Percentiles rank a stretch among this genome's conserved stretches.
Evolutionary conservation across 1,140 invertebrate species (phyloP).

Genomic region (Drosophila virilis): DNA sequence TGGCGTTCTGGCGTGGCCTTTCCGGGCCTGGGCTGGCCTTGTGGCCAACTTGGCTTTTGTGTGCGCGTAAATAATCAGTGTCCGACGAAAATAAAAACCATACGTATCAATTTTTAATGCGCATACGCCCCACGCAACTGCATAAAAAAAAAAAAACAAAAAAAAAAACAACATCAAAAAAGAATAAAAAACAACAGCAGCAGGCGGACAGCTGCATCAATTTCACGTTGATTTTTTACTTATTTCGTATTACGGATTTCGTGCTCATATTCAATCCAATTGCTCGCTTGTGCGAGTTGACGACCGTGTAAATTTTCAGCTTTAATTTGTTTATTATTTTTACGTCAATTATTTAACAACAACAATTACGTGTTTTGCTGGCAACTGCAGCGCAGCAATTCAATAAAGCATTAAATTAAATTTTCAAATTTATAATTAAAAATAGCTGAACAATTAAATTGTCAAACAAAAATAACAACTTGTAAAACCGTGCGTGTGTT

Average conservation of each 20-base stretch:
- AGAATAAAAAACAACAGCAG: not conserved
- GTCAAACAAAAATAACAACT: slow-evolving; percentile 13
- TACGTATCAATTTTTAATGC: slow-evolving; percentile 65
- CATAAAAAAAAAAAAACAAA: not conserved
- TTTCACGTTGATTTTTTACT: slow-evolving; percentile 56
- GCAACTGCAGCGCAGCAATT: not conserved
- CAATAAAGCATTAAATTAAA: slow-evolving; percentile 65
- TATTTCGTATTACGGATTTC: slow-evolving; percentile 24
- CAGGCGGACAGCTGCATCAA: slow-evolving; percentile 11
- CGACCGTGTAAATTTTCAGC: slow-evolving; percentile 48
- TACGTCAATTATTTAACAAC: slow-evolving; percentile 57
- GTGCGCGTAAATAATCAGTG: slow-evolving; percentile 24
- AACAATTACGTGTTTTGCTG: not conserved
- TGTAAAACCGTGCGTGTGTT: not conserved
- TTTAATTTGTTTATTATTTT: slow-evolving; percentile 66
- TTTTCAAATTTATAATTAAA: slow-evolving; percentile 46
- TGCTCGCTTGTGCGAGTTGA: slow-evolving; percentile 5
- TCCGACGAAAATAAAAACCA: slow-evolving; percentile 36
- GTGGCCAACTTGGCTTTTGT: slow-evolving; percentile 15
- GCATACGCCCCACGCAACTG: slow-evolving; percentile 36
- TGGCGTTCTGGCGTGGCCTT: too few species aligned
- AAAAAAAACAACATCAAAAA: too few species aligned
- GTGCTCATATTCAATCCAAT: slow-evolving; percentile 54
- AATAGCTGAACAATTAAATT: slow-evolving; percentile 37
- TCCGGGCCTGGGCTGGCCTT: not conserved